These are phyloP conservation scores for Patella depressa DNA, from an alignment of 2,888 invertebrate species.

Conservation along the genomic window DNA sequence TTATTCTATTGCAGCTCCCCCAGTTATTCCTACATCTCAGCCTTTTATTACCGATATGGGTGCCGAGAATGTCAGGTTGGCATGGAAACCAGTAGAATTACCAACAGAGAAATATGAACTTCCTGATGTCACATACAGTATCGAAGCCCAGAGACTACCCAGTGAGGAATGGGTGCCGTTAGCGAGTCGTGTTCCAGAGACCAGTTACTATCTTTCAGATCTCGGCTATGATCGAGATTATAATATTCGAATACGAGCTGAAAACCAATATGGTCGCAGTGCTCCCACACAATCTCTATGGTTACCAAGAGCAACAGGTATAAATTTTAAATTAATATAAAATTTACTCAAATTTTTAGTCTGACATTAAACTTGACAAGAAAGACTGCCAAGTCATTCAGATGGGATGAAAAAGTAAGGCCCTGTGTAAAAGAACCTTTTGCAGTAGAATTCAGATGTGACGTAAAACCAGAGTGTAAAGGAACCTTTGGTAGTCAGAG, in stretches of 20 bases:
- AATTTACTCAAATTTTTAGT: too few relatives aligned
- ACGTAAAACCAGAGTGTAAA: too few relatives aligned
- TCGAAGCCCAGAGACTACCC: conserved; percentile 57
- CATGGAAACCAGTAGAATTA: conserved; percentile 60
- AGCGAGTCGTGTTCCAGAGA: conserved; percentile 55
- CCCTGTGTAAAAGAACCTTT: not conserved
- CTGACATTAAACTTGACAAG: too few relatives aligned
- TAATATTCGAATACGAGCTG: conserved; percentile 93
- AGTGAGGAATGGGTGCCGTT: conserved; percentile 53
- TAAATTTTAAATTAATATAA: not conserved
- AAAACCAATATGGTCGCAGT: conserved; percentile 95
- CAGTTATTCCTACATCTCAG: conserved; percentile 51
- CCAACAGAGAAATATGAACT: conserved; percentile 34
- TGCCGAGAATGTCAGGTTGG: conserved; percentile 56
- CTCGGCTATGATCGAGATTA: conserved; percentile 94
- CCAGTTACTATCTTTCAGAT: conserved; percentile 61
- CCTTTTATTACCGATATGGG: conserved; percentile 61
- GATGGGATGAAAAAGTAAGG: not conserved
- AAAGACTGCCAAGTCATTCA: too few relatives aligned
- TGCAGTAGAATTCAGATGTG: not conserved
- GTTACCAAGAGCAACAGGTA: conserved; percentile 62
- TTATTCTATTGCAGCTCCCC: conserved; percentile 43
- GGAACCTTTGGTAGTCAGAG: too few relatives aligned
- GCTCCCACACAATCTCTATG: conserved; percentile 91
- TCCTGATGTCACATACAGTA: conserved; percentile 54